Evolutionary conservation across 2,888 invertebrate genomes (phyloP).

Genomic region (Seira ritae): DNA sequence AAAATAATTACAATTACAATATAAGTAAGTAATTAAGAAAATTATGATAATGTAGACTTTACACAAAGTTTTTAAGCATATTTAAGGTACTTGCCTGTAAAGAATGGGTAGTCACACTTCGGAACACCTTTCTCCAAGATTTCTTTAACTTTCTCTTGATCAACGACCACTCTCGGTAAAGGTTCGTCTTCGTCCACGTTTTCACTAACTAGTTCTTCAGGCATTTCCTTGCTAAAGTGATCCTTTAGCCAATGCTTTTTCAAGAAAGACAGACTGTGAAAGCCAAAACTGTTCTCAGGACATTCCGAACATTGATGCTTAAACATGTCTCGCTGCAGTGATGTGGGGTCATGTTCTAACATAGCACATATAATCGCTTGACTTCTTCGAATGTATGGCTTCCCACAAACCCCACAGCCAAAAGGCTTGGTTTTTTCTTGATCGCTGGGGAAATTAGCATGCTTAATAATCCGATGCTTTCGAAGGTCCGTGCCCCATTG

Average conservation of each 20-base stretch:
- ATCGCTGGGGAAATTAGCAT: constrained; percentile 23
- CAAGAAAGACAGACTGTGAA: constrained; percentile 21
- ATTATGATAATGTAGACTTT: too few species aligned
- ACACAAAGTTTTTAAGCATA: too few species aligned
- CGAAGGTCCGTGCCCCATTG: not conserved
- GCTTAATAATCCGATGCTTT: constrained; percentile 11
- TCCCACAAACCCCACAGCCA: constrained; percentile 47
- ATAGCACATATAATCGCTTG: constrained; percentile 46
- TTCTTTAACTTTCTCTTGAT: constrained; percentile 28
- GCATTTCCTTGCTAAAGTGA: constrained; percentile 21
- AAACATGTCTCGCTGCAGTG: constrained; percentile 34
- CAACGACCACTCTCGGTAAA: constrained; percentile 8
- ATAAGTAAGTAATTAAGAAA: too few species aligned
- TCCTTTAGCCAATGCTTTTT: constrained; percentile 28
- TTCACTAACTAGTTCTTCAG: constrained; percentile 1
- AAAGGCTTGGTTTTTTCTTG: constrained; percentile 29
- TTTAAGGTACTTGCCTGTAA: too few species aligned
- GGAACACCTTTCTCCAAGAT: constrained; percentile 20
- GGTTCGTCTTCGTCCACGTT: not conserved
- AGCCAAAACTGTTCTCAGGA: constrained; percentile 34
- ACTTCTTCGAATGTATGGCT: constrained; percentile 5
- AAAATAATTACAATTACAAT: too few species aligned
- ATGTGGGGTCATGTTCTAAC: constrained; percentile 40
- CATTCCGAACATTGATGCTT: constrained; percentile 44
- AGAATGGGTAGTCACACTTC: not conserved